phyloP scores from a whole-genome alignment of 2,888 invertebrate genomes.

The Ophion obscuratus region DNA sequence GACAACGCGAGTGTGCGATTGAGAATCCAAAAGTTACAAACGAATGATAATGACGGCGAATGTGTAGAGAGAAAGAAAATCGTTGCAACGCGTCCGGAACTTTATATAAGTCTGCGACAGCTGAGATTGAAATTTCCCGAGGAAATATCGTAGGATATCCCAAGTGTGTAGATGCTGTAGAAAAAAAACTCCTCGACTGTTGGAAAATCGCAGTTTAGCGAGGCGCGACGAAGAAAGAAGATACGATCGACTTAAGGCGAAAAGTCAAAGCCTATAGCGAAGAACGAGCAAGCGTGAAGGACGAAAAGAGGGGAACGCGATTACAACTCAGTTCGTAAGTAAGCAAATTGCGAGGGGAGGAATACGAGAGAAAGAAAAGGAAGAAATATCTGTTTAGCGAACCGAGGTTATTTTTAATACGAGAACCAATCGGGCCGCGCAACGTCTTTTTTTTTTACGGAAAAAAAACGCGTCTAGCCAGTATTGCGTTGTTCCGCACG shows the following conservation, averaged over 20 bases:
- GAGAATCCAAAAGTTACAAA: not conserved
- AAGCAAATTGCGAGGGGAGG: conserved; percentile 58
- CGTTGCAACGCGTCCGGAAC: not conserved
- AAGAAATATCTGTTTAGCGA: conserved; percentile 71
- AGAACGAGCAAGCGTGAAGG: conserved; percentile 6
- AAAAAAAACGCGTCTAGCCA: conserved; percentile 58
- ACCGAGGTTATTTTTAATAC: conserved; percentile 85
- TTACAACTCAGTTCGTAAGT: conserved; percentile 33
- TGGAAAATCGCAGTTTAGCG: conserved; percentile 41
- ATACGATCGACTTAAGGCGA: conserved; percentile 55
- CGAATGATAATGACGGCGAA: conserved; percentile 10
- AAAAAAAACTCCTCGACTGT: conserved; percentile 53
- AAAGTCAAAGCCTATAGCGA: conserved; percentile 43
- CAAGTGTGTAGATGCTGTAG: conserved; percentile 42
- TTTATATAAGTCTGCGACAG: not conserved
- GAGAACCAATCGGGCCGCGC: conserved; percentile 83
- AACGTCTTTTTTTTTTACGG: conserved; percentile 32
- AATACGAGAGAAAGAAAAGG: conserved; percentile 61
- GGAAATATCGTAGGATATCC: conserved; percentile 23
- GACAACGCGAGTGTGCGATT: not conserved
- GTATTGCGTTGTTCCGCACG: conserved; percentile 51
- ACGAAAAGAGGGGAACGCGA: conserved; percentile 20
- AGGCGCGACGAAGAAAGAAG: conserved; percentile 38
- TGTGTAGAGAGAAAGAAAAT: not conserved
- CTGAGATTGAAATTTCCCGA: conserved; percentile 14